Base-by-base conservation (phyloP, 2,113 vertebrate species). In the Hemichromis elongatus region DNA sequence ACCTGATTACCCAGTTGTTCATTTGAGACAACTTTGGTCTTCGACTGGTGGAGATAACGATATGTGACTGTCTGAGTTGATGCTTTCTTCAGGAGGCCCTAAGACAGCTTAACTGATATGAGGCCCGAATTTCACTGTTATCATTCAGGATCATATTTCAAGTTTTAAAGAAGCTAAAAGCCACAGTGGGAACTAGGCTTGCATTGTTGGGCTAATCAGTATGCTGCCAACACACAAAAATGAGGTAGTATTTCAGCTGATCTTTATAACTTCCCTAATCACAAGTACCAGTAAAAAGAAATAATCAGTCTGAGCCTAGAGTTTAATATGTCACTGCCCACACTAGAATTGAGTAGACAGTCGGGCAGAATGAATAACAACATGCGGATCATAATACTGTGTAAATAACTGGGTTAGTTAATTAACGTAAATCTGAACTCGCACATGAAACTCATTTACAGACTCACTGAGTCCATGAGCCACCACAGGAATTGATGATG, bases 31-130 rank as follows among this genome's bases (percentile, higher is more conserved):
- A 63, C 66, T 82, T 89, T 18, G 77, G 28, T 19, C 35, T 11
- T 53, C 5, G 33, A 68, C 33, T 85, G 55, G 81, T 68, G 79
- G 80, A 86, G 83, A 91, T 86, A 77, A 89, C 79, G 37, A 88
- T 40, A 56, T 55, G 68, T n/a, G 50, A 54, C 14, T 79, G 24
- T 75, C 19, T 56, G 2, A 81, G 73, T 63, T 30, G 5, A 81
- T 19, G 24, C 37, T 85, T 77, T 50, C 61, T 78, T 52, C 30
- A 47, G 75, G 73, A 59, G 75, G 40, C 28, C 68, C 78, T 77
- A 81, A 42, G 9, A 33, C 2, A 26, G 77, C 73, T 82, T 30
- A 56, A 56, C 59, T 75, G 73, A 61, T 86, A 85, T 2, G 35
- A 66, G 40, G 77, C 56, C 5, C n/a, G 37, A 28, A 80, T 10